A percentile compares a stretch with the other conserved stretches of the same genome.
These are phyloP conservation scores for Astreopora myriophthalma DNA, from an alignment of 64 coral and sea anemone species.

Conservation along the genomic window DNA sequence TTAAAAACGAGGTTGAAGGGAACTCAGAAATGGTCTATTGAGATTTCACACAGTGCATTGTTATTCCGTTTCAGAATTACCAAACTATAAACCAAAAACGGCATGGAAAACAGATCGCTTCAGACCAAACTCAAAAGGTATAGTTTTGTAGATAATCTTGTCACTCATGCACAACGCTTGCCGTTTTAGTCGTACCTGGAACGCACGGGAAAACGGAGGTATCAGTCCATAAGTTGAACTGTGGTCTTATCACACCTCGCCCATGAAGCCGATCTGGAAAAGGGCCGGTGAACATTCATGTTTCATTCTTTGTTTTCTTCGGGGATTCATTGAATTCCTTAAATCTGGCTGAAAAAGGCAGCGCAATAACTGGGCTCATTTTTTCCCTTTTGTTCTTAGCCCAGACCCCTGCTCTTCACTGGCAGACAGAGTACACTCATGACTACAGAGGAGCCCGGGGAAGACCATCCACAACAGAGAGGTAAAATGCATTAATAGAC, in stretches of 20 bases:
- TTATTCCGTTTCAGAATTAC: constrained; percentile 2
- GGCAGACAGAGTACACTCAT: constrained; percentile 63
- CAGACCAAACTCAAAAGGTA: constrained; percentile 77
- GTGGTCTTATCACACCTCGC: neutral
- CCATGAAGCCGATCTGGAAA: neutral
- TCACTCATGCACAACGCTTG: too few species aligned
- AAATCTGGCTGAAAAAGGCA: too few species aligned
- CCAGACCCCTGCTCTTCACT: constrained; percentile 69
- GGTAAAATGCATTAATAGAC: too few species aligned
- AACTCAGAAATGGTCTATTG: too few species aligned
- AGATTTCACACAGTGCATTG: neutral
- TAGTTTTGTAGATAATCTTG: neutral
- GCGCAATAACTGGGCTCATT: too few species aligned
- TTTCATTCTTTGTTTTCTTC: neutral
- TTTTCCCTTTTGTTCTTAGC: neutral
- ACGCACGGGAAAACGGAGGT: too few species aligned
- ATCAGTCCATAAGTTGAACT: too few species aligned
- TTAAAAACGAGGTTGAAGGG: too few species aligned
- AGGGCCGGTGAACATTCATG: too few species aligned
- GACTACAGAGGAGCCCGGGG: constrained; percentile 66
- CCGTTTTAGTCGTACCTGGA: too few species aligned
- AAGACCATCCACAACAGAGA: constrained; percentile 63
- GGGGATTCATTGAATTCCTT: too few species aligned
- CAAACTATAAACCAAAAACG: constrained; percentile 56
- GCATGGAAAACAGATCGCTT: constrained; percentile 71